These are phyloP conservation scores for Vireo altiloquus DNA, from an alignment of 2,113 vertebrate species.

Conservation along the genomic window DNA sequence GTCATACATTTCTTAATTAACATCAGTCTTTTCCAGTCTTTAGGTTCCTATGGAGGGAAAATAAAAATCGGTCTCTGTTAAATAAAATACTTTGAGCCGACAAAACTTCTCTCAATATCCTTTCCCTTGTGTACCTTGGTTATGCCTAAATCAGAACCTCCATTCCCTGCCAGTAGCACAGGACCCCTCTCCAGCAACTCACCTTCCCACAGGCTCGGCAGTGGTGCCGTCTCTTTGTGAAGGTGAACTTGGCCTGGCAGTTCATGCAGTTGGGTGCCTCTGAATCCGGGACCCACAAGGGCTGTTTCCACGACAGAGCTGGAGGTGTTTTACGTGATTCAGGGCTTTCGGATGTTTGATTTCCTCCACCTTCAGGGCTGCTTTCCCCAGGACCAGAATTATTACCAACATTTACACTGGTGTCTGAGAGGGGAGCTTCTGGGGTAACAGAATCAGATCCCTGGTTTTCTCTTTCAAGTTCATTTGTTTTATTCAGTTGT, in stretches of 20 bases:
- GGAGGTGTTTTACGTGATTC: conserved; percentile 20
- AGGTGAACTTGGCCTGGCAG: conserved; percentile 90
- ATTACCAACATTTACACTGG: background rate
- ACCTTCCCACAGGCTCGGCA: conserved; percentile 97
- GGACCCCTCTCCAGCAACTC: conserved; percentile 11
- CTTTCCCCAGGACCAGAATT: conserved; percentile 56
- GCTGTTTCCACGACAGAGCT: conserved; percentile 80
- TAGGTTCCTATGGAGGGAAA: background rate
- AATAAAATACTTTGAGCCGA: background rate
- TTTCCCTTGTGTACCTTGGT: background rate
- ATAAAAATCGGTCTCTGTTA: background rate
- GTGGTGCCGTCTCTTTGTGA: conserved; percentile 92
- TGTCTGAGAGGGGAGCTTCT: background rate
- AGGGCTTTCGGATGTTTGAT: conserved; percentile 1
- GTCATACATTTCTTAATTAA: fast-evolving
- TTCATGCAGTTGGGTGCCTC: conserved; percentile 95
- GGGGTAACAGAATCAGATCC: background rate
- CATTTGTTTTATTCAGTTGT: conserved; percentile 5
- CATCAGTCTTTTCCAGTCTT: background rate
- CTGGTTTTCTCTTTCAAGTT: conserved; percentile 15
- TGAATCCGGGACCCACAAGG: conserved; percentile 91
- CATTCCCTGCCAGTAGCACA: background rate
- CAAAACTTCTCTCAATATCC: background rate
- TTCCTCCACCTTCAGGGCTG: conserved; percentile 67
- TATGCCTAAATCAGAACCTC: background rate